Base-by-base conservation (phyloP, 37 sponge, comb jelly and placozoan genomes). In the Oopsacas minuta region DNA sequence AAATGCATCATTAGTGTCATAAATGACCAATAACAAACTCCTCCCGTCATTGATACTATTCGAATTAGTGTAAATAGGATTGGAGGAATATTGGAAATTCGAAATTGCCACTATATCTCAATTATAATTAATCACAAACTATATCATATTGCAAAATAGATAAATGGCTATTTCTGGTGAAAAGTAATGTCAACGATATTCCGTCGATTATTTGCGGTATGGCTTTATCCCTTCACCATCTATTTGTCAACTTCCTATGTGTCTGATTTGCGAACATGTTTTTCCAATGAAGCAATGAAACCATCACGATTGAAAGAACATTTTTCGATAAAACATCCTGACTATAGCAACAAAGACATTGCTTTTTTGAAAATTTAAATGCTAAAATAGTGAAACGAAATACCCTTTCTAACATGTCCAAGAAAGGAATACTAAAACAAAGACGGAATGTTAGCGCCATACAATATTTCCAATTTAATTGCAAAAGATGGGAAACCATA, bases 281-380 rank as follows among this genome's bases (percentile, higher is more conserved):
- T 61, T 12, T 61, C 75, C 28, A 61, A 61, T 61, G 75, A 61
- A 12, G 75, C 17, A 32, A 61, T 61, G 75, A 61, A 61, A 61
- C 75, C 75, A 32, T 61, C 75, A 3, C 75, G 75, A 12, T 3
- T 61, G 75, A 25, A 34, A 5, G 22, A 61, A 3, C 75, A 61
- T 34, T 61, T 61, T 7, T 32, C 7, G 28, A 12, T 3, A 3
- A 61, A 20, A 34, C 75, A 3, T 34, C 7, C 17, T 61, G 75
- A 61, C 30, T 32, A 61, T 7, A 61, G 30, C 20, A n/a, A 20
- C 17, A 61, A 61, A 34, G 75, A 61, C 30, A 10, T 61, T n/a
- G 5, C 20, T 61, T 61, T 25, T 12, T 61, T 61, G 32, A 25
- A 61, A 34, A 3, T 61, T 20, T 3, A 12, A 61, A 12, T 32